Evolutionary conservation across 2,113 vertebrate genomes (phyloP).

Genomic region (Varanus komodoensis): DNA sequence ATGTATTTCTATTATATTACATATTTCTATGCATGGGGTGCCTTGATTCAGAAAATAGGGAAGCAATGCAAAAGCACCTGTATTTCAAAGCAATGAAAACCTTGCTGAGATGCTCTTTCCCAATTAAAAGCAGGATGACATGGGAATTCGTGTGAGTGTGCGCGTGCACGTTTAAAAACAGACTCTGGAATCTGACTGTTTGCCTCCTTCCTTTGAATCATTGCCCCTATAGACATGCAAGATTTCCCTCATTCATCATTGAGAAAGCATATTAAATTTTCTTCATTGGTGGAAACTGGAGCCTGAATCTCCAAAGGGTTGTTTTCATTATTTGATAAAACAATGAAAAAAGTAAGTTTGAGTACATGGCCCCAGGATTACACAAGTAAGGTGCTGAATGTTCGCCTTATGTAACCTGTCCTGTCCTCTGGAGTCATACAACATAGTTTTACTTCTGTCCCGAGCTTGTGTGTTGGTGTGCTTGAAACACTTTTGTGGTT

Average conservation of each 20-base stretch:
- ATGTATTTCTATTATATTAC: no score
- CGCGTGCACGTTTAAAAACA: not conserved
- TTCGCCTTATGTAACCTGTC: not conserved
- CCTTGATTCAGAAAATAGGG: not conserved
- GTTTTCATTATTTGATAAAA: conserved; percentile 20
- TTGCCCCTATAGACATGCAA: not conserved
- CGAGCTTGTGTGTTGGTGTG: not conserved
- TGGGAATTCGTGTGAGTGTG: no score
- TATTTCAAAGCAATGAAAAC: not conserved
- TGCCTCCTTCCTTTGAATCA: not conserved
- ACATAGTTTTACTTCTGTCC: not conserved
- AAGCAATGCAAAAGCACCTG: not conserved
- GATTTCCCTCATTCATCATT: not conserved
- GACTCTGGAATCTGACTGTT: not conserved
- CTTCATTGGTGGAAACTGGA: not conserved
- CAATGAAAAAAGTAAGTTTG: not conserved
- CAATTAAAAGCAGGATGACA: not conserved
- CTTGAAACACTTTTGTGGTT: not conserved
- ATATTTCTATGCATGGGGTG: no score
- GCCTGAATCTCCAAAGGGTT: not conserved
- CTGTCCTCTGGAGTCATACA: not conserved
- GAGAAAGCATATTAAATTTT: not conserved
- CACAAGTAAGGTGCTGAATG: not conserved
- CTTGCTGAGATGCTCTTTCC: not conserved
- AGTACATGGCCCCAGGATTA: not conserved